Base-by-base conservation (phyloP, 2,888 invertebrate genomes). In the Morpho deidamia region DNA sequence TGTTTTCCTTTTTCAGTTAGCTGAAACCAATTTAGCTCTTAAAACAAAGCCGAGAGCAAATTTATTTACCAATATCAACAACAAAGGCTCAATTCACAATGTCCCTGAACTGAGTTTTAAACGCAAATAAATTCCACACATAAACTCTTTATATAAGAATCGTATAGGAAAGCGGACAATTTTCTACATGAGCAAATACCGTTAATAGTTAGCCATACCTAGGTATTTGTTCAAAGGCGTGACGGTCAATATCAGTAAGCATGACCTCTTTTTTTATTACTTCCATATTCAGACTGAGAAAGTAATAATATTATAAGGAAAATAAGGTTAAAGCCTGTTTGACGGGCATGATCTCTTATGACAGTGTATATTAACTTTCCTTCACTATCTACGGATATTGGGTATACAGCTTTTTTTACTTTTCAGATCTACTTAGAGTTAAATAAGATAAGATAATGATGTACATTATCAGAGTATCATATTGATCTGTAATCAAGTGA, bases 171-270 rank as follows among this genome's bases (percentile, higher is more conserved):
- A 84, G 79, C 80, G 66, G 69, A 66, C 69, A 58, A 77, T 83
- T 83, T 81, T 81, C 82, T 72, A 73, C 69, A 72, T 71, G 74
- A 83, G 73, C 82, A 81, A 82, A 83, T 77, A 81, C 73, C 75
- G 79, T 75, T 83, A 87, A 87, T 87, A 76, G 71, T 66, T 68
- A 71, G 65, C 69, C 61, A 65, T 64, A 58, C 52, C 44, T 56
- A 56, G 51, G 44, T 56, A 54, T 60, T 56, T 59, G 55, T 59
- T 34, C 52, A 32, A 11, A 40, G 44, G 48, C 51, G 43, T 54
- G 57, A 59, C 59, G 51, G 59, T 47, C 44, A 59, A 35, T 43
- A 53, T 51, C 39, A 7, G 14, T 46, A 9, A 39, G 37, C 11
- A 40, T 51, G 41, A 40, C 44, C 45, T 11, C n/a, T 50, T 49